phyloP scores from a whole-genome alignment of 2,113 vertebrate genomes.

The Sinosuthora webbiana region DNA sequence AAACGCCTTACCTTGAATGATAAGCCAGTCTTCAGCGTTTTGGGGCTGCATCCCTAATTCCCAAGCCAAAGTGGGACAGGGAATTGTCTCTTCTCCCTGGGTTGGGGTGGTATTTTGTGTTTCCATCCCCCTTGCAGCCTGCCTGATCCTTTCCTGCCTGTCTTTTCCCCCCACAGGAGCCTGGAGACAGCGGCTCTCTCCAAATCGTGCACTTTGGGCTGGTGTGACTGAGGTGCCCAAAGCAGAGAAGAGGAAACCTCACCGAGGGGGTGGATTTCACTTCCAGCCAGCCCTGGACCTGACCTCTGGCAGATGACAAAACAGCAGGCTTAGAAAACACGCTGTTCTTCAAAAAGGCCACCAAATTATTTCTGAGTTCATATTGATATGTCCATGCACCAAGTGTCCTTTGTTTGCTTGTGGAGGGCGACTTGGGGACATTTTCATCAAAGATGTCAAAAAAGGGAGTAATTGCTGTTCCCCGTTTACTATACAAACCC shows the following conservation, averaged over 20 bases:
- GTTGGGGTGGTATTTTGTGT: neutral
- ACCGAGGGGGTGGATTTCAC: accelerated
- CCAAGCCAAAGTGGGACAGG: neutral
- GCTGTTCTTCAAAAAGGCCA: neutral
- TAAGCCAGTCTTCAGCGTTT: neutral
- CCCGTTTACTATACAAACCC: neutral
- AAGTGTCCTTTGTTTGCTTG: neutral
- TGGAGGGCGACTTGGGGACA: neutral
- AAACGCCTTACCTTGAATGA: neutral
- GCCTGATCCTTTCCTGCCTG: neutral
- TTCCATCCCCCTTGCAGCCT: neutral
- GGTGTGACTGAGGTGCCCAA: constrained; percentile 70
- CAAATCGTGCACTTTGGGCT: constrained; percentile 85
- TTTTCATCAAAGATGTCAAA: neutral
- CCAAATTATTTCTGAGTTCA: neutral
- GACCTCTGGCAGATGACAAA: neutral
- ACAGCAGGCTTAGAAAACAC: neutral
- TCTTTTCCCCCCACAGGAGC: constrained; percentile 63
- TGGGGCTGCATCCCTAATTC: neutral
- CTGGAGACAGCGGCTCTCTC: constrained; percentile 61
- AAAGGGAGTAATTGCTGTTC: accelerated
- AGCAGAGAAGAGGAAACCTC: neutral
- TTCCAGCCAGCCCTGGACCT: neutral
- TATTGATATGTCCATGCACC: accelerated
- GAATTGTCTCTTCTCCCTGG: neutral